Conservation (phyloP, 1,140 invertebrate species). For the Lethocerus indicus region DNA sequence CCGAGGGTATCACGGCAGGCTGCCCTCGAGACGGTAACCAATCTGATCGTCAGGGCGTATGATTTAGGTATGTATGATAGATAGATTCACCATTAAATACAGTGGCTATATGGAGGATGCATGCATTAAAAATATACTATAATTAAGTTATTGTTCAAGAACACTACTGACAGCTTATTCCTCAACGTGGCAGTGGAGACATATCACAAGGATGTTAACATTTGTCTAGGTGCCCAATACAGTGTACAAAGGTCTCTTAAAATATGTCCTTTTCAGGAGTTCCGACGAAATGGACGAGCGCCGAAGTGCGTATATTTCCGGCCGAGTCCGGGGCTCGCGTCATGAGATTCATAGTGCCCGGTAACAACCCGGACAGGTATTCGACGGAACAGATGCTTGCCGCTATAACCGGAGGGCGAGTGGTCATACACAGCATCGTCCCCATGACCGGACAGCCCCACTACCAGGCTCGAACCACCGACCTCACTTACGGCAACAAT, state of each 20-base stretch:
- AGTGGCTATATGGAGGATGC: too few species aligned
- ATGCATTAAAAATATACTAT: too few species aligned
- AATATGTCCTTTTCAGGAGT: constrained; percentile 29
- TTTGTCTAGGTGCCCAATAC: neutral
- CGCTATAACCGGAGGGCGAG: constrained; percentile 54
- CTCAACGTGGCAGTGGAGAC: neutral
- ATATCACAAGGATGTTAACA: neutral
- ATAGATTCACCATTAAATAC: too few species aligned
- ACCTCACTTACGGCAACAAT: constrained; percentile 24
- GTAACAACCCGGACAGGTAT: constrained; percentile 39
- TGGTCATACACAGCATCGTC: constrained; percentile 51
- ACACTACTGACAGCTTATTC: too few species aligned
- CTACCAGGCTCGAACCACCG: constrained; percentile 23
- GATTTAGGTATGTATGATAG: constrained; percentile 56
- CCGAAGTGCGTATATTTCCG: constrained; percentile 46
- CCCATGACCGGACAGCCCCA: constrained; percentile 35
- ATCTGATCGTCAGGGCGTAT: constrained; percentile 52
- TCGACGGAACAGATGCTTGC: constrained; percentile 53
- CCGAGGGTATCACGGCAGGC: constrained; percentile 7
- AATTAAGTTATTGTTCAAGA: too few species aligned
- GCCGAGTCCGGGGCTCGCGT: constrained; percentile 45
- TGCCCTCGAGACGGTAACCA: constrained; percentile 19
- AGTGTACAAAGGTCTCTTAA: neutral
- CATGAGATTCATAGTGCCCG: constrained; percentile 61
- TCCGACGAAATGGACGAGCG: constrained; percentile 46